These are phyloP conservation scores for Rhagophthalmus giganteus DNA, from an alignment of 2,888 invertebrate species.

Conservation along the genomic window DNA sequence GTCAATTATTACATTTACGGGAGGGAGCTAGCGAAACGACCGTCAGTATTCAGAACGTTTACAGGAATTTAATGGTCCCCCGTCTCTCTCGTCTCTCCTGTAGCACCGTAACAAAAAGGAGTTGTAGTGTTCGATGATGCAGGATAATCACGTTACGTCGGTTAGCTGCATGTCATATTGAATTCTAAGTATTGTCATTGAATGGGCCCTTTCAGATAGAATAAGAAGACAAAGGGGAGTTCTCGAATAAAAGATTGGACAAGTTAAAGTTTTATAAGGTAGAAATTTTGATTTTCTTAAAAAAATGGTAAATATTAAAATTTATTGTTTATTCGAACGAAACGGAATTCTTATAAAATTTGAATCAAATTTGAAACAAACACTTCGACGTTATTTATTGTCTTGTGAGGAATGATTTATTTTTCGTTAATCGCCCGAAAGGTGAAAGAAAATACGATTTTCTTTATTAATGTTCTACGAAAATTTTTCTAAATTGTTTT, in stretches of 20 bases:
- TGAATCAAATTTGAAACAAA: no score
- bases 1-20: background rate
- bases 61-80: background rate
- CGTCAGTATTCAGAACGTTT: background rate
- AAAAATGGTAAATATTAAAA: no score
- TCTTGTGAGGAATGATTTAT: no score
- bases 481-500: no score
- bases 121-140: constrained; percentile 17
- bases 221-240: background rate
- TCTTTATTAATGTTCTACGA: no score
- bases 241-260: background rate
- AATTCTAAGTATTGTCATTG: constrained; percentile 4
- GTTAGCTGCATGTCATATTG: constrained; percentile 16
- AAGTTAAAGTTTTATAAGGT: background rate
- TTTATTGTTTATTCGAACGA: no score
- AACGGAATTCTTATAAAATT: no score
- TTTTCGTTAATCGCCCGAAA: no score
- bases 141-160: constrained; percentile 21
- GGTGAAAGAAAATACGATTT: no score
- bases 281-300: background rate
- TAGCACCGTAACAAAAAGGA: background rate
- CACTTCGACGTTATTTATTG: no score
- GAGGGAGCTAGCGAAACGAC: background rate
- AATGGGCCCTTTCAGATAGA: background rate
- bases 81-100: no score